Evolutionary conservation across 35 echinoderm and acorn worm genomes (phyloP).

Genomic region (Apostichopus californicus): DNA sequence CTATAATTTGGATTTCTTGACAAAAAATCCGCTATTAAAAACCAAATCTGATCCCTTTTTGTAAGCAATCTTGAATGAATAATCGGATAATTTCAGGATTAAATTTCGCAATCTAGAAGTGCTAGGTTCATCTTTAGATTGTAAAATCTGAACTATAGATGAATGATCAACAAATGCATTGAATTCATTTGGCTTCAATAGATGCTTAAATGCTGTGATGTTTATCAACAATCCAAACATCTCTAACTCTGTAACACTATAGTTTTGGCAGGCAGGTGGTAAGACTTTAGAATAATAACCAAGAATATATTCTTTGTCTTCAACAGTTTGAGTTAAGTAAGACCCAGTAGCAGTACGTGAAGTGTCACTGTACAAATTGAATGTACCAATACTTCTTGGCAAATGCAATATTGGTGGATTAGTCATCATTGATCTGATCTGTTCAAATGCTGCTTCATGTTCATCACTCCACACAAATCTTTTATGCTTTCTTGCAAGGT

Average conservation of each 20-base stretch:
- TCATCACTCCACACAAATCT: conserved; percentile 32
- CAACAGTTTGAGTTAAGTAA: conserved; percentile 52
- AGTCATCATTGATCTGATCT: conserved; percentile 35
- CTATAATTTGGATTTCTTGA: neutral
- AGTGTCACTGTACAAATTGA: conserved; percentile 51
- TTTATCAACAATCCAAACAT: conserved; percentile 62
- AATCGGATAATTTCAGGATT: conserved; percentile 40
- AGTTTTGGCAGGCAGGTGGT: too few species aligned
- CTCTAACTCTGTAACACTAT: neutral
- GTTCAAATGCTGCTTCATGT: conserved; percentile 31
- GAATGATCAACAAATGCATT: conserved; percentile 60
- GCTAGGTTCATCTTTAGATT: conserved; percentile 48
- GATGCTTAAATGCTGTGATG: conserved; percentile 53
- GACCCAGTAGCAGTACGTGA: conserved; percentile 47
- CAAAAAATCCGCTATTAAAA: conserved; percentile 43
- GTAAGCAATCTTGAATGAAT: conserved; percentile 58
- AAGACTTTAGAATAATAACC: too few species aligned
- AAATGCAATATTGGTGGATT: conserved; percentile 29
- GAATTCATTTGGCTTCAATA: conserved; percentile 62
- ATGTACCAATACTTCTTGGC: neutral
- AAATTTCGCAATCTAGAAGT: neutral
- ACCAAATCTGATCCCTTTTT: conserved; percentile 60
- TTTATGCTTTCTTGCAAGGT: conserved; percentile 18
- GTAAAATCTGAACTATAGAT: conserved; percentile 46
- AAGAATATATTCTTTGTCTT: conserved; percentile 34